Base-by-base conservation (phyloP, 1,140 invertebrate species). In the Gryon sp. region DNA sequence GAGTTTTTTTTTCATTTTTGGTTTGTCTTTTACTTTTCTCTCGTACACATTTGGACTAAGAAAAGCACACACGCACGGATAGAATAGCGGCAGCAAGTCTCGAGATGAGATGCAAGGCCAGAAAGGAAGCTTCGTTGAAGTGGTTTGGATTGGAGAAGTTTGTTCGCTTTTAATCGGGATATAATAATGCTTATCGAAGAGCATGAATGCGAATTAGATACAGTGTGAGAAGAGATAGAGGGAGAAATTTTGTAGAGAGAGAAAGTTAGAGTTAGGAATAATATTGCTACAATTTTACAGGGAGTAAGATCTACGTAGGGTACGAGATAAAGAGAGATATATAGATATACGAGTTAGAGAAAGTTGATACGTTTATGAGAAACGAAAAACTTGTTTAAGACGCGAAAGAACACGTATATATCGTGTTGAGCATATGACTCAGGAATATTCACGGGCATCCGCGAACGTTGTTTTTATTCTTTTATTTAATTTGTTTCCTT, bases 351-450 rank as follows among this genome's bases (percentile, higher is more conserved):
- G 38, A 76, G 43, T 69, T n/a, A 76, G 74, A 76, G 63, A 62
- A 59, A 65, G 59, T 68, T 32, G 26, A 53, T 76, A 70, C 59
- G 22, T 4, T 63, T 76, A 76, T 65, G 65, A 70, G 62, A 65
- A 77, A 70, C 59, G 30, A 76, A 76, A 28, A 34, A 12, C 32
- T 34, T 34, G 22, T 36, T 74, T 60, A 63, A 68, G 57, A 76
- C 65, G 57, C 65, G 65, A 70, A 45, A 76, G 43, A 70, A 76
- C 65, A 65, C 52, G 65, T 69, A 69, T 52, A 57, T 48, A 24
- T 43, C 57, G 55, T 68, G 63, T 76, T 69, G 57, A 69, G 57
- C 63, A 69, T 69, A 55, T 55, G 57, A 75, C 72, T 68, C 72
- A 57, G 63, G 48, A 76, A 57, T 68, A 60, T 69, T 40, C 70